Evolutionary conservation across 2,797 vertebrate species (phyloP).

Genomic region (Halcyon smyrnensis): DNA sequence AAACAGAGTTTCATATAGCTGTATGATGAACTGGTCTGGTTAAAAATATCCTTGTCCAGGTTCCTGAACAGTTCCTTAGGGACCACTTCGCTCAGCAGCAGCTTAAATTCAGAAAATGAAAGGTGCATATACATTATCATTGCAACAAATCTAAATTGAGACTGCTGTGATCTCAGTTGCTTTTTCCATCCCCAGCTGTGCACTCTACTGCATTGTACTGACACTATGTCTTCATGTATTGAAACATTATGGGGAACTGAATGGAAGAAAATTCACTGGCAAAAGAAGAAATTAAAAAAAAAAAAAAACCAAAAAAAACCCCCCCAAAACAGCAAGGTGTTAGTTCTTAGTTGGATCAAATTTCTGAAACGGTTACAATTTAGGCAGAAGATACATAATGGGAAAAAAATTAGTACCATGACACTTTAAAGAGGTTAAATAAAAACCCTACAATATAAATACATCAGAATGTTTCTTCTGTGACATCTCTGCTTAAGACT

Average conservation of each 20-base stretch:
- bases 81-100: constrained; percentile 9
- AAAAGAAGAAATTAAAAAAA: background rate
- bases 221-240: background rate
- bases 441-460: background rate
- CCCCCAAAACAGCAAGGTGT: background rate
- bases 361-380: background rate
- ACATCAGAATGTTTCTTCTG: background rate
- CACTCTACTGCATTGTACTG: background rate
- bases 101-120: constrained; percentile 41
- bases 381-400: background rate
- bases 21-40: background rate
- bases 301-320: no score
- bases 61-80: background rate
- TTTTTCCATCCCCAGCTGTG: constrained; percentile 13
- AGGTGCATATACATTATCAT: constrained; percentile 32
- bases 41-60: constrained; percentile 7
- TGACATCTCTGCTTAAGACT: background rate
- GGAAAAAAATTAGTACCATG: background rate
- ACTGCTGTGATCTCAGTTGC: constrained; percentile 36
- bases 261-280: background rate
- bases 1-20: background rate
- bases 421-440: background rate
- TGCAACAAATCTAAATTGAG: constrained; percentile 41
- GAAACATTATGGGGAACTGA: background rate
- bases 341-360: background rate